Conservation (phyloP, 2,113 vertebrate genomes). For the Phodopus roborovskii region DNA sequence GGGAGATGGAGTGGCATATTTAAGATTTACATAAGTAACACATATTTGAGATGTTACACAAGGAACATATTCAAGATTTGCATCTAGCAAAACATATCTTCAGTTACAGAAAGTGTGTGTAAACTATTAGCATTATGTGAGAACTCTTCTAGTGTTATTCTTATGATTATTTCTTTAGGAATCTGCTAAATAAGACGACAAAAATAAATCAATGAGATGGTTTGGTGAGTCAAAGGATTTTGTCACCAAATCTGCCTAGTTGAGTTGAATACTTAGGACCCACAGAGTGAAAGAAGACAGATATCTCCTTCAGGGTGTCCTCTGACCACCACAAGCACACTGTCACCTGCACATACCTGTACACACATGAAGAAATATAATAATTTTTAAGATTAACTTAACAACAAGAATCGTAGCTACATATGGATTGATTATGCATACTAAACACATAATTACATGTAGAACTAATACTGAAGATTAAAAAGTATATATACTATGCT, state of each 20-base stretch:
- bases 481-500: neutral
- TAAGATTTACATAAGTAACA: neutral
- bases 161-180: neutral
- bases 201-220: neutral
- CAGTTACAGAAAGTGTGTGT: neutral
- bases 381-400: neutral
- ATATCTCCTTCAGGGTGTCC: neutral
- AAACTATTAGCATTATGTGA: neutral
- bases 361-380: neutral
- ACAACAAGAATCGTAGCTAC: neutral
- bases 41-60: conserved; percentile 30
- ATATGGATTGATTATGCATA: neutral
- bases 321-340: neutral
- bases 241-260: neutral
- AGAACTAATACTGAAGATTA: neutral
- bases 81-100: conserved; percentile 27
- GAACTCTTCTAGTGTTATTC: neutral
- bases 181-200: conserved; percentile 8
- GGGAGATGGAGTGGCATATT: conserved; percentile 19
- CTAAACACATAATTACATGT: conserved; percentile 25
- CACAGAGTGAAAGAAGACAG: neutral
- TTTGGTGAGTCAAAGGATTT: neutral
- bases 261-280: too few species aligned
- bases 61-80: conserved; percentile 1
- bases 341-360: neutral